Evolutionary conservation across 2,113 vertebrate species (phyloP), one percentile per base, ranked within the genome.

Genomic region (Hippocampus abdominalis): DNA sequence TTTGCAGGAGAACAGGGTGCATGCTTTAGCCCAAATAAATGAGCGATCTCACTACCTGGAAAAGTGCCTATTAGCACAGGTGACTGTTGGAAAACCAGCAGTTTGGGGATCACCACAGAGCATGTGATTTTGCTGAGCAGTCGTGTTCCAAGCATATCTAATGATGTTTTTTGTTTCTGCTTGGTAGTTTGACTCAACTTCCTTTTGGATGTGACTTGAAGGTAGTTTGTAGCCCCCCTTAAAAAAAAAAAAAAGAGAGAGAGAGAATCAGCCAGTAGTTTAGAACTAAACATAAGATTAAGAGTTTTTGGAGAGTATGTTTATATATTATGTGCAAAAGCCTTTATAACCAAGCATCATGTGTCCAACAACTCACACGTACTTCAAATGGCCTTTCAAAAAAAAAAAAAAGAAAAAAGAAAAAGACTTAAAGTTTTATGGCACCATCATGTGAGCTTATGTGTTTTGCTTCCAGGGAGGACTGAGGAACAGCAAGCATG

Each of bases 401-500:
- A n/a, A n/a, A n/a, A n/a, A n/a, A n/a, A n/a, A n/a, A 3, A 6
- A 18, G 6, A 48, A 18, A 42, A 42, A 25, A 60, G 16, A 5
- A 16, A 36, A 60, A 8, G 16, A 32, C 27, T 8, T 10, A 21
- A 20, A 12, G 29, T 60, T 7, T 36, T 18, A 62, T 39, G 21
- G 7, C 62, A 0, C 16, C 21, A 68, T 72, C 51, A 77, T 71
- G 72, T 29, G 40, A 72, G 7, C 49, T 73, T 68, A 71, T 62
- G 63, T 84, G 83, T 75, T 71, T 74, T 64, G 64, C 82, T 86
- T 82, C 25, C 89, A 98, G 96, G 97, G 96, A 78, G 97, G 97
- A 57, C 91, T 98, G 3, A 96, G 95, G 87, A 98, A 97, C 92
- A 98, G 94, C 92, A 98, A 97, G 81, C 96, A 99, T 5, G 97